phyloP scores from a whole-genome alignment of 2,888 invertebrate genomes.

The Lochmaea capreae region DNA sequence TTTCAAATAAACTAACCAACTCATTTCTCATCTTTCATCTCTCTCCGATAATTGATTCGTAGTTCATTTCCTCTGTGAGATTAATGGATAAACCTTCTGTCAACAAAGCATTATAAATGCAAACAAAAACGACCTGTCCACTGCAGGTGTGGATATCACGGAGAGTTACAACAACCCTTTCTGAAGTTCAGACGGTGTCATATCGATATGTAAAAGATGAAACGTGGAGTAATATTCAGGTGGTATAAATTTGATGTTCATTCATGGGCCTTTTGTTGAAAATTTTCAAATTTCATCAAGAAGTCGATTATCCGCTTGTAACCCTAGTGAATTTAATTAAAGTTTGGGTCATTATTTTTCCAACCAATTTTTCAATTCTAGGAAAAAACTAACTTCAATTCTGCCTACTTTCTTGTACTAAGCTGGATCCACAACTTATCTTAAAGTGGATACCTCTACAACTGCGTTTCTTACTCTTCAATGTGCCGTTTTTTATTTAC shows the following conservation, averaged over 20 bases:
- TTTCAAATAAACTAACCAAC: slow-evolving; percentile 43
- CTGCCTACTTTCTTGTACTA: too few species aligned
- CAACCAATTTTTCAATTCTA: too few species aligned
- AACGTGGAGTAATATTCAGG: neutral
- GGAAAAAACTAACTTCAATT: too few species aligned
- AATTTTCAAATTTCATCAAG: too few species aligned
- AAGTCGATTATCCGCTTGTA: too few species aligned
- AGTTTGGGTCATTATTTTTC: too few species aligned
- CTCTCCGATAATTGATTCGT: slow-evolving; percentile 54
- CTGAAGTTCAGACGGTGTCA: slow-evolving; percentile 11
- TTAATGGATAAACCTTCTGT: slow-evolving; percentile 60
- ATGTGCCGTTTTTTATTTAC: too few species aligned
- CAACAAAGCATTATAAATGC: slow-evolving; percentile 60
- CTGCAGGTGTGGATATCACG: slow-evolving; percentile 51
- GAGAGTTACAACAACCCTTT: slow-evolving; percentile 15
- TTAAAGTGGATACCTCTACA: too few species aligned
- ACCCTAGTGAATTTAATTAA: too few species aligned
- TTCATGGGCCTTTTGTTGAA: neutral
- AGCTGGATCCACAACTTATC: too few species aligned
- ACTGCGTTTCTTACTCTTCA: too few species aligned
- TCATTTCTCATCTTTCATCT: slow-evolving; percentile 42
- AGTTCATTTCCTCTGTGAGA: slow-evolving; percentile 58
- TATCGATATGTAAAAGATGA: slow-evolving; percentile 12
- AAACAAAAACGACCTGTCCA: slow-evolving; percentile 57
- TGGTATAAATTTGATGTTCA: neutral